These are phyloP conservation scores for Chionis minor DNA, from an alignment of 2,113 vertebrate species.

Conservation along the genomic window DNA sequence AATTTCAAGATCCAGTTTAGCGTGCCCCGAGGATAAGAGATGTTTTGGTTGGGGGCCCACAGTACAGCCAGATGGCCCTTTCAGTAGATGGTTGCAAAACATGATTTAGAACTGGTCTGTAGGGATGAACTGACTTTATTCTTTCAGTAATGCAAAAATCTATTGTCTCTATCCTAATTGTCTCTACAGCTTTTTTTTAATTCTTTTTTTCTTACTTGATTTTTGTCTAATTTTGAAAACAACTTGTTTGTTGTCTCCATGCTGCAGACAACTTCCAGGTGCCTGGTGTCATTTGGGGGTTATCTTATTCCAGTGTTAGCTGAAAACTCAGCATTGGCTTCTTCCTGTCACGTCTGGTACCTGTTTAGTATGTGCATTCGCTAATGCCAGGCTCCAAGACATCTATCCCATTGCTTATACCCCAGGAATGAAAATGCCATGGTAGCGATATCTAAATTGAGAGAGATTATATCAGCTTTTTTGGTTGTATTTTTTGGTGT, in stretches of 20 bases:
- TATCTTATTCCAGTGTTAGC: background rate
- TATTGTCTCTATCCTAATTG: background rate
- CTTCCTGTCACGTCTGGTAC: background rate
- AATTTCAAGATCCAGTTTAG: background rate
- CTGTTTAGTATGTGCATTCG: background rate
- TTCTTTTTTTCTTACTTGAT: background rate
- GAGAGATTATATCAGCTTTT: background rate
- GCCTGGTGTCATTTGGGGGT: background rate
- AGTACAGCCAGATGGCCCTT: background rate
- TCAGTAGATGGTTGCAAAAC: background rate
- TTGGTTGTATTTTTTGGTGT: background rate
- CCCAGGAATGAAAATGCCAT: background rate
- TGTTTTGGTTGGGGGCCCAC: background rate
- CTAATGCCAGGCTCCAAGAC: accelerated
- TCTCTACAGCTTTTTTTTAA: background rate
- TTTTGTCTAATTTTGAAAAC: background rate
- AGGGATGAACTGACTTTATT: background rate
- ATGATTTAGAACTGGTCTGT: background rate
- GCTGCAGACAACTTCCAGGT: background rate
- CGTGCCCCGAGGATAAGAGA: background rate
- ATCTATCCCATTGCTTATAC: background rate
- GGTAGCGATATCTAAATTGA: background rate
- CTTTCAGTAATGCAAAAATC: background rate
- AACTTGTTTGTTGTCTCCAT: background rate
- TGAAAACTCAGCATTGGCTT: background rate